These are phyloP conservation scores for Clarias laeviceps DNA, from an alignment of 2,797 vertebrate genomes.

Conservation along the genomic window DNA sequence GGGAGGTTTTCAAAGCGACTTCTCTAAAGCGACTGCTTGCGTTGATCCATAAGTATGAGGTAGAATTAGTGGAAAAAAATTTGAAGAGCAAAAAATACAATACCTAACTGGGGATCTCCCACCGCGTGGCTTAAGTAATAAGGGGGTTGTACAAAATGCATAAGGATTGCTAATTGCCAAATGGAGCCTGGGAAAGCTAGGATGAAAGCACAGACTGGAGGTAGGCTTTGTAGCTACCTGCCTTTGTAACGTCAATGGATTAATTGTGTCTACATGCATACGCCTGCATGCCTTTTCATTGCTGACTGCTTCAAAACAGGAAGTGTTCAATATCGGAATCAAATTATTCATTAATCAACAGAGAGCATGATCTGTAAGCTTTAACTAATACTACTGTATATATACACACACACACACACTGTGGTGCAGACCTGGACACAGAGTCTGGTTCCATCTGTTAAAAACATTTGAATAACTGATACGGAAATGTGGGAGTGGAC, in stretches of 20 bases:
- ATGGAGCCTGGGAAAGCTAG: constrained; percentile 39
- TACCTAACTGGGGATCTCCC: constrained; percentile 21
- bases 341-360: constrained; percentile 26
- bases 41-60: constrained; percentile 25
- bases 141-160: constrained; percentile 3
- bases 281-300: constrained; percentile 4
- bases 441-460: constrained; percentile 48
- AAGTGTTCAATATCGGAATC: constrained; percentile 10
- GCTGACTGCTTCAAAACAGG: constrained; percentile 10
- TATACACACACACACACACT: not conserved
- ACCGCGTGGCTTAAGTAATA: constrained; percentile 25
- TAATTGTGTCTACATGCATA: constrained; percentile 20
- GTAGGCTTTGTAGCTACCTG: constrained; percentile 47
- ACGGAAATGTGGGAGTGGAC: constrained; percentile 53
- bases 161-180: constrained; percentile 41
- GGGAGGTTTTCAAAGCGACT: constrained; percentile 35
- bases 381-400: constrained; percentile 24
- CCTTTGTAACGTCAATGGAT: constrained; percentile 38
- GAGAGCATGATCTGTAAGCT: constrained; percentile 32
- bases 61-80: constrained; percentile 17
- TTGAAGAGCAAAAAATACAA: constrained; percentile 16
- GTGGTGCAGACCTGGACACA: constrained; percentile 17
- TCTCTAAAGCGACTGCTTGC: constrained; percentile 9
- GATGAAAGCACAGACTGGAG: constrained; percentile 20
- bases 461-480: constrained; percentile 68